Conservation (phyloP, 2,797 vertebrate genomes). For the Acanthornis magna region DNA sequence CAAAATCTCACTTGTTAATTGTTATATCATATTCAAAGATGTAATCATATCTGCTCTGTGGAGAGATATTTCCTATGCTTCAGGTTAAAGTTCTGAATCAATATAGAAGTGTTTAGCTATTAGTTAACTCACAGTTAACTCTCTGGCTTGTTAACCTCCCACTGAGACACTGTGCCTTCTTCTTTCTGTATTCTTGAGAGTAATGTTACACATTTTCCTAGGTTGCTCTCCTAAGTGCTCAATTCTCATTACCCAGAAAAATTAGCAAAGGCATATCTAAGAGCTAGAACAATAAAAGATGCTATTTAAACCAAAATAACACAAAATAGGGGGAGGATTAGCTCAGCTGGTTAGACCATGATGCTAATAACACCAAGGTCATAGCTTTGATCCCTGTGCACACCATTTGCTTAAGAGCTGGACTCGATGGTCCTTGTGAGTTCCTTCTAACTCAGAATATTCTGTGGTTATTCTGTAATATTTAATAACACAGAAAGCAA, state of each 20-base stretch:
- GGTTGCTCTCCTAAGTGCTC: neutral
- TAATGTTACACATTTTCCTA: neutral
- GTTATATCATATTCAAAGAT: neutral
- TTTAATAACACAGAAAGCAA: neutral
- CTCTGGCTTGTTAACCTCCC: neutral
- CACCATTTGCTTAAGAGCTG: neutral
- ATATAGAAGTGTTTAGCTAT: neutral
- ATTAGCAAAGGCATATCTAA: neutral
- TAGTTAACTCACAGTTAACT: neutral
- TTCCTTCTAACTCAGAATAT: neutral
- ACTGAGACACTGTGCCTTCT: neutral
- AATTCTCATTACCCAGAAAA: neutral
- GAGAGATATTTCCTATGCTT: neutral
- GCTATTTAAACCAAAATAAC: neutral
- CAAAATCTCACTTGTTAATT: neutral
- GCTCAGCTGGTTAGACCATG: neutral
- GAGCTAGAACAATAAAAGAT: neutral
- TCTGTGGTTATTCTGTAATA: neutral
- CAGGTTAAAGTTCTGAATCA: neutral
- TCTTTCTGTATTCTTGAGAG: neutral
- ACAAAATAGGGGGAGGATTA: neutral
- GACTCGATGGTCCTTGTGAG: neutral
- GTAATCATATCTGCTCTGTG: neutral
- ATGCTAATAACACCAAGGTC: neutral
- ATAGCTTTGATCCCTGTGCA: fast-evolving